phyloP scores from a whole-genome alignment of 2,113 vertebrate species.

The Sarotherodon lohbergeri region DNA sequence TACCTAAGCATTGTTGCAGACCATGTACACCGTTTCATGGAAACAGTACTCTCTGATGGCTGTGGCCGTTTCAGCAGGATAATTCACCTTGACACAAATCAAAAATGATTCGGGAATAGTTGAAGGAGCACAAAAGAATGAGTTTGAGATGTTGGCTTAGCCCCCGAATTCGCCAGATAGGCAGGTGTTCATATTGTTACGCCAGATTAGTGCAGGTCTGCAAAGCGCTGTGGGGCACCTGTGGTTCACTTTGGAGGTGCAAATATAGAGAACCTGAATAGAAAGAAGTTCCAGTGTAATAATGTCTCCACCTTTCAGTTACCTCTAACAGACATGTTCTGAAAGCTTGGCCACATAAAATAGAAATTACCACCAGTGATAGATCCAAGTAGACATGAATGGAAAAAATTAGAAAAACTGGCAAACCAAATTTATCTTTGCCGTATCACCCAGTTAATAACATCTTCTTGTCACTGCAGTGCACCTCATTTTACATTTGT shows the following conservation, averaged over 20 bases:
- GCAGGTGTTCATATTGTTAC: background rate
- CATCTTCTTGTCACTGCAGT: background rate
- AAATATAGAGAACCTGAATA: background rate
- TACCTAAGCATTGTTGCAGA: background rate
- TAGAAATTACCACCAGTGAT: background rate
- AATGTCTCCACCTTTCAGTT: background rate
- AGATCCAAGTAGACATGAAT: background rate
- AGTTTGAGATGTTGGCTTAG: background rate
- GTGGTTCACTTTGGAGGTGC: background rate
- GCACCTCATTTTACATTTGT: background rate
- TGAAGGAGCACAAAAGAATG: background rate
- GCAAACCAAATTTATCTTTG: background rate
- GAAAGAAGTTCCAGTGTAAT: background rate
- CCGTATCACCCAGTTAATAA: background rate
- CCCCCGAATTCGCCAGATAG: background rate
- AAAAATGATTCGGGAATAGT: background rate
- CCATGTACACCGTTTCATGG: background rate
- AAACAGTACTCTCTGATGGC: background rate
- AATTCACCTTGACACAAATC: background rate
- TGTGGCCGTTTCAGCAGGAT: background rate
- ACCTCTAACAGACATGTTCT: background rate
- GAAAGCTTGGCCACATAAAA: background rate
- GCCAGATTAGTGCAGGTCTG: background rate
- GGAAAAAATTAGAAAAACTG: background rate
- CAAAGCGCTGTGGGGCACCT: background rate